Evolutionary conservation across 2,797 vertebrate species (phyloP).

Genomic region (Sparus aurata): DNA sequence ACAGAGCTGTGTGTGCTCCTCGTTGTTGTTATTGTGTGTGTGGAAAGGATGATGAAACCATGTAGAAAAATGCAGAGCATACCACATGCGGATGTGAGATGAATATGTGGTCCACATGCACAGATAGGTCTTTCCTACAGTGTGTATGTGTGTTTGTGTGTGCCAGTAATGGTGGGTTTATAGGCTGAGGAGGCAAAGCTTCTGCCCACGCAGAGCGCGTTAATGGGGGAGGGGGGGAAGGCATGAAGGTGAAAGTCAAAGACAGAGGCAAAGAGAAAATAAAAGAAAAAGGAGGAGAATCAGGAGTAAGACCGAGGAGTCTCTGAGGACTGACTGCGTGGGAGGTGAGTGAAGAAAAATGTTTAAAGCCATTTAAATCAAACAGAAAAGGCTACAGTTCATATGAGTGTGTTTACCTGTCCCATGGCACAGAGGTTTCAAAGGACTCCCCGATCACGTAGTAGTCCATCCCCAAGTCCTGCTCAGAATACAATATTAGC

Average conservation of each 20-base stretch:
- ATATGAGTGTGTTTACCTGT: constrained; percentile 89
- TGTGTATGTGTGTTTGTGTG: not conserved
- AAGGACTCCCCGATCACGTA: constrained; percentile 97
- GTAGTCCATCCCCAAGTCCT: constrained; percentile 98
- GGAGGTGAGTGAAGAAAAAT: constrained; percentile 44
- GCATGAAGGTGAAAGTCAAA: constrained; percentile 74
- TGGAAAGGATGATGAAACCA: constrained; percentile 55
- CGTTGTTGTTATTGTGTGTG: constrained; percentile 37
- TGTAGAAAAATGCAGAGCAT: constrained; percentile 52
- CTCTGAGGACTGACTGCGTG: constrained; percentile 43
- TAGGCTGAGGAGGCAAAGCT: constrained; percentile 50
- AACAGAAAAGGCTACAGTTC: constrained; percentile 20
- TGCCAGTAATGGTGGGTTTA: constrained; percentile 31
- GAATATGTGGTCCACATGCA: constrained; percentile 31
- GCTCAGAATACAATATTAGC: constrained; percentile 54
- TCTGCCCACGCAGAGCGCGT: constrained; percentile 50
- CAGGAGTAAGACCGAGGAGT: constrained; percentile 18
- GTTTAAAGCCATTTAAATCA: constrained; percentile 42
- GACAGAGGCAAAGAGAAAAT: constrained; percentile 46
- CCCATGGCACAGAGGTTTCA: constrained; percentile 99
- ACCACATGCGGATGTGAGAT: constrained; percentile 41
- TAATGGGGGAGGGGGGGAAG: constrained; percentile 54
- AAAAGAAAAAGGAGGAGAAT: constrained; percentile 39
- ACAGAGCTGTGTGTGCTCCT: constrained; percentile 58
- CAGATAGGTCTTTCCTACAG: constrained; percentile 1